Evolutionary conservation across 2,888 invertebrate species (phyloP).

Genomic region (Mythimna impura): DNA sequence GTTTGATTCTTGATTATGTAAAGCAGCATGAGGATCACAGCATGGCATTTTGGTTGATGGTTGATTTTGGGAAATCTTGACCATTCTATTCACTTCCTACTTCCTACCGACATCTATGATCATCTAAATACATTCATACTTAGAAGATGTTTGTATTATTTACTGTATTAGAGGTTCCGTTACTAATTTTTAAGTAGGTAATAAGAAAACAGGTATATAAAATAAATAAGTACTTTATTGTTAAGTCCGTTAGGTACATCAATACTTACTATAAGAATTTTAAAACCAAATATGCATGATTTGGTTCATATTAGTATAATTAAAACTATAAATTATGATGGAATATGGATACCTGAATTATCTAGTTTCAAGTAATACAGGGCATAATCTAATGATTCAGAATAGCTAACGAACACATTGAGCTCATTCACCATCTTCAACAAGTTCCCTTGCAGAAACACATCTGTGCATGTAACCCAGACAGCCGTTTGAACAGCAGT

Average conservation of each 20-base stretch:
- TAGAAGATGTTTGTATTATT: background rate
- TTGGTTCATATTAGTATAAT: background rate
- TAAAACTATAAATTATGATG: background rate
- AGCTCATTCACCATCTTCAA: constrained; percentile 2
- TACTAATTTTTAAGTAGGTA: no score
- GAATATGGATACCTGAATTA: background rate
- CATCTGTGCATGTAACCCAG: constrained; percentile 79
- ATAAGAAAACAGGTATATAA: constrained; percentile 6
- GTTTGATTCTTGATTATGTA: background rate
- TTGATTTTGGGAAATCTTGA: background rate
- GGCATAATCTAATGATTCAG: background rate
- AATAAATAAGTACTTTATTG: constrained; percentile 13
- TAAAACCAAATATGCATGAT: constrained; percentile 1
- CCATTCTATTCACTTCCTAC: background rate
- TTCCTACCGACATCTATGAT: background rate
- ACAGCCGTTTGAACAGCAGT: constrained; percentile 80
- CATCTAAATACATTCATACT: background rate
- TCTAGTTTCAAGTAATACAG: background rate
- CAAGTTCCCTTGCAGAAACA: constrained; percentile 68
- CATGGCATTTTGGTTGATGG: background rate
- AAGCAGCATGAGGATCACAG: background rate
- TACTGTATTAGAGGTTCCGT: background rate
- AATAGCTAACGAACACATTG: background rate
- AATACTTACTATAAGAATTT: background rate
- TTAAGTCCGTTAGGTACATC: background rate